Evolutionary conservation across 64 coral and sea anemone genomes (phyloP), one percentile per base, ranked within the genome.

Genomic region (Pocillopora damicornis): DNA sequence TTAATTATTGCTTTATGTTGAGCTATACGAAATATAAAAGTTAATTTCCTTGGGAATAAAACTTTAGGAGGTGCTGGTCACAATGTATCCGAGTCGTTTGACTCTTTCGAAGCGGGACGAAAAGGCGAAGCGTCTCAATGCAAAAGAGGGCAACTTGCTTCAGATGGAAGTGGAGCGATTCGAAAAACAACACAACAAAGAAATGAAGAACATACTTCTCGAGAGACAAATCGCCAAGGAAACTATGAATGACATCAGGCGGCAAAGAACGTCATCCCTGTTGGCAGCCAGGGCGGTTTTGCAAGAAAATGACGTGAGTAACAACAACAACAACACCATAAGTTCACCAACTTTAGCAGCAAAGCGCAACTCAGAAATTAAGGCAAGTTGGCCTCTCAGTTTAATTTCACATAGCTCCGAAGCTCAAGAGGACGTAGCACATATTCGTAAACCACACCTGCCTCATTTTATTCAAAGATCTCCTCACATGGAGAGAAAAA

Each of bases 101-200:
- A 22, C 58, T 1, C 79, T 62, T 10, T 86, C 93, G 0, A 91
- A 89, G 79, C 75, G 89, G 10, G 89, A 61, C 35, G 93, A 95
- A 91, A 75, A 88, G 37, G 93, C 93, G 64, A 95, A 76, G 78
- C 79, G 93, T 34, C 75, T 88, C 35, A 95, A 95, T 57, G 81
- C 75, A 5, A 88, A 82, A 9, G 86, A 92, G 75, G 86, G 89
- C 63, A 92, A 89, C 20, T 78, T 86, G 63, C 87, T 95, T 14
- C 86, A 95, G 56, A 83, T 75, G 78, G 87, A 95, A 86, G 86
- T 95, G 9, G 37, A 57, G 51, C 66, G 90, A 23, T 95, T 79
- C 45, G 74, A 91, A 30, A 89, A 86, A 69, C 79, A 95, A 79
- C 75, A 95, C 86, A 76, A 88, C 8, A 95, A 89, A 85, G 75